Evolutionary conservation across 2,113 vertebrate genomes (phyloP).

Genomic region (Crotalus viridis): DNA sequence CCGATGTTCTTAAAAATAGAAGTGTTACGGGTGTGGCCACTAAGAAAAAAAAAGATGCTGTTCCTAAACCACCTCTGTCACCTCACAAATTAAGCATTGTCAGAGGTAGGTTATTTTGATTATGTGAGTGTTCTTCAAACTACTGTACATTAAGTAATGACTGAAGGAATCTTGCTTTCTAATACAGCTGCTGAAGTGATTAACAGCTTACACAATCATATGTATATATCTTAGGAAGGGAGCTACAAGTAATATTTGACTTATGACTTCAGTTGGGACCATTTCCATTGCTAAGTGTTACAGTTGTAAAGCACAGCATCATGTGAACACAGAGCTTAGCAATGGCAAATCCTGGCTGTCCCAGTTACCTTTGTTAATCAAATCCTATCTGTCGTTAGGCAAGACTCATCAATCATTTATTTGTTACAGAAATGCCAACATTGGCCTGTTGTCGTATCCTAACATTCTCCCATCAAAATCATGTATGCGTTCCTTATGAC

Average conservation of each 20-base stretch:
- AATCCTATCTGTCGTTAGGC: background rate
- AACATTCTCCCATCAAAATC: background rate
- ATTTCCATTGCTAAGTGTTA: background rate
- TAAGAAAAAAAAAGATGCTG: slow-evolving; percentile 98
- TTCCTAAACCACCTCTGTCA: slow-evolving; percentile 96
- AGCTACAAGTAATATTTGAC: background rate
- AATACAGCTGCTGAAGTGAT: background rate
- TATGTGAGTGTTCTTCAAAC: background rate
- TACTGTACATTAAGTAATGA: background rate
- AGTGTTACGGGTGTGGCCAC: slow-evolving; percentile 98
- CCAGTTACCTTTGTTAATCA: background rate
- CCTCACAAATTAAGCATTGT: slow-evolving; percentile 98
- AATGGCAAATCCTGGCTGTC: background rate
- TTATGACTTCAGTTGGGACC: background rate
- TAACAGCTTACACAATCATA: background rate
- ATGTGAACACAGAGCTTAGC: background rate
- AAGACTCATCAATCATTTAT: background rate
- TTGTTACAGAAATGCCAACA: background rate
- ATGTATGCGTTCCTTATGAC: background rate
- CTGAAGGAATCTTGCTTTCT: background rate
- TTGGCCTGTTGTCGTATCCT: background rate
- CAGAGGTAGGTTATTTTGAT: slow-evolving; percentile 83
- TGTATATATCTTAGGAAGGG: background rate
- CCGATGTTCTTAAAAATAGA: slow-evolving; percentile 97
- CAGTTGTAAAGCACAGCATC: background rate